Evolutionary conservation across 2,888 invertebrate species (phyloP).

Genomic region (Apotomis turbidana): DNA sequence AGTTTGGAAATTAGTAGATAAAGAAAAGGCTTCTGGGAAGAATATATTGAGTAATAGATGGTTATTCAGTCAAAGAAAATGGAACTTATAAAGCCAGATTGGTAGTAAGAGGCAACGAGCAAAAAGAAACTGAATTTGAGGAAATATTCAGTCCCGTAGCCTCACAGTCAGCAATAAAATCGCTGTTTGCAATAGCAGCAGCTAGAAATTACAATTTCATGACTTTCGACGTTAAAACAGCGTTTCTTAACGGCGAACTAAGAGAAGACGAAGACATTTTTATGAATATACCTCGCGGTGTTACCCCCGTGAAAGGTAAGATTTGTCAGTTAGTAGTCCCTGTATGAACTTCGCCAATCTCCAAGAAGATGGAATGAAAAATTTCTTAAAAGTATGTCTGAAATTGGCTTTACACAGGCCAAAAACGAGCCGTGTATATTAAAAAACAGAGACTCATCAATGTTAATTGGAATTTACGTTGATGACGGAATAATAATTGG

Average conservation of each 20-base stretch:
- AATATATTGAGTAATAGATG: constrained; percentile 1
- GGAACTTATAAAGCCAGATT: constrained; percentile 6
- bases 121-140: background rate
- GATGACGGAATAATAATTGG: too few relatives aligned
- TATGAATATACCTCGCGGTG: constrained; percentile 1
- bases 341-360: background rate
- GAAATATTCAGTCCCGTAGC: background rate
- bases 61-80: constrained; percentile 4
- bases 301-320: background rate
- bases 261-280: background rate
- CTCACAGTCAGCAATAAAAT: constrained; percentile 1
- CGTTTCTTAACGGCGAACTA: constrained; percentile 5
- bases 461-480: too few relatives aligned
- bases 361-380: constrained; percentile 10
- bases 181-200: background rate
- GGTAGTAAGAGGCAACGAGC: constrained; percentile 3
- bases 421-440: too few relatives aligned
- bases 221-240: constrained; percentile 8
- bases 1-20: constrained; percentile 4
- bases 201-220: constrained; percentile 1
- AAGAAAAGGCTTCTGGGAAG: background rate
- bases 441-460: too few relatives aligned
- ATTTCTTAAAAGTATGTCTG: background rate
- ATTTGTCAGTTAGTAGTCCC: constrained; percentile 1
- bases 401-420: too few relatives aligned